A percentile compares a stretch with the other conserved stretches of the same genome.
These are phyloP conservation scores for Bos indicus DNA, from an alignment of 2,113 vertebrate genomes.

Conservation along the genomic window DNA sequence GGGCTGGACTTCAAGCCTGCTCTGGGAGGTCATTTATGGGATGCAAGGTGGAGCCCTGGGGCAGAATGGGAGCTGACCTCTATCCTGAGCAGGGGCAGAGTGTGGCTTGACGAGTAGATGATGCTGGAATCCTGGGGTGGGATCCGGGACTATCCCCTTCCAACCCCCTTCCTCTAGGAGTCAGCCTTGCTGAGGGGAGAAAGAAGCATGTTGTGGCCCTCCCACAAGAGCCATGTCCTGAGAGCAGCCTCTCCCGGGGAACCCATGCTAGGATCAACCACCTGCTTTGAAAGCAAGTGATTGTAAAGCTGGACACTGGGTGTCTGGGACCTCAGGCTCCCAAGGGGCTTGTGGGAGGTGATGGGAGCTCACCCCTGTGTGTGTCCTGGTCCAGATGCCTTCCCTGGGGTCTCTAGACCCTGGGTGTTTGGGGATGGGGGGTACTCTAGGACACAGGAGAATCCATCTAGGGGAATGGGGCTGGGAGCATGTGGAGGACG, in stretches of 20 bases:
- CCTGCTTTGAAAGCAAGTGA: not conserved
- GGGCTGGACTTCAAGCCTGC: not conserved
- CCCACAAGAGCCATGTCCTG: accelerated
- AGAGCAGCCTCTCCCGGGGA: not conserved
- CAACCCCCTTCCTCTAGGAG: not conserved
- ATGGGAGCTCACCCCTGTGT: not conserved
- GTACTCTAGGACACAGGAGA: not conserved
- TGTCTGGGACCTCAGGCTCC: not conserved
- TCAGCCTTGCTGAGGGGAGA: not conserved
- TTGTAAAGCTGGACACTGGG: not conserved
- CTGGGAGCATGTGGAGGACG: not conserved
- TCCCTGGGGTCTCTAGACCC: not conserved
- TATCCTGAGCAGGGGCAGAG: accelerated
- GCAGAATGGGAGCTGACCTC: accelerated
- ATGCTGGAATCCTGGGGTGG: not conserved
- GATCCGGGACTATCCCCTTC: no score
- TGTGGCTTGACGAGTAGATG: not conserved
- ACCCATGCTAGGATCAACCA: accelerated
- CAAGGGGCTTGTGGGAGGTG: not conserved
- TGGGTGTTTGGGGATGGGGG: not conserved
- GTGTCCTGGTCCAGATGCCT: not conserved
- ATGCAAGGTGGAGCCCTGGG: not conserved
- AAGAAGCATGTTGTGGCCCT: not conserved
- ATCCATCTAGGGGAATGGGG: accelerated
- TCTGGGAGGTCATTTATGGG: not conserved